Conservation (phyloP, 2,797 vertebrate genomes). For the Enteromius anoplus region DNA sequence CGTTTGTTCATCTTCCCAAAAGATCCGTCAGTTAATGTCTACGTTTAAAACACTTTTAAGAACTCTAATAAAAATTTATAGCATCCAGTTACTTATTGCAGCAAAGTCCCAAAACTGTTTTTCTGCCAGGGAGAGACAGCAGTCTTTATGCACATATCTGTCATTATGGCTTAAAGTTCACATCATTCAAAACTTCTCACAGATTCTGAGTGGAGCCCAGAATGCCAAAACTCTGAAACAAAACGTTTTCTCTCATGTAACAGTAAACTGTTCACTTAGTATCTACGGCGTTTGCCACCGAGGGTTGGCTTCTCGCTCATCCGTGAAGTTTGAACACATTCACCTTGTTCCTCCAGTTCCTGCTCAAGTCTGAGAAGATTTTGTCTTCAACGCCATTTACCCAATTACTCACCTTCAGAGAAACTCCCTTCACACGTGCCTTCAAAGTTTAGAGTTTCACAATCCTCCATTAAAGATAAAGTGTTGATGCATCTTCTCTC, state of each 20-base stretch:
- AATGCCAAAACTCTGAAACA: conserved; percentile 39
- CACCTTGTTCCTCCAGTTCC: conserved; percentile 19
- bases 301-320: conserved; percentile 25
- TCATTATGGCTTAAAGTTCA: conserved; percentile 42
- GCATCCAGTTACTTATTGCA: background rate
- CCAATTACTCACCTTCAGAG: conserved; percentile 12
- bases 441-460: conserved; percentile 1
- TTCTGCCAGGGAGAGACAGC: conserved; percentile 6
- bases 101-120: conserved; percentile 36
- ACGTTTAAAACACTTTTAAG: conserved; percentile 12
- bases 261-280: conserved; percentile 39
- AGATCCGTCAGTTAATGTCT: background rate
- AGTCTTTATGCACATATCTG: conserved; percentile 34
- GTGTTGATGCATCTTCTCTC: background rate
- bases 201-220: conserved; percentile 30
- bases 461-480: conserved; percentile 5
- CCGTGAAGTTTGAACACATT: conserved; percentile 42
- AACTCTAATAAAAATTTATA: background rate
- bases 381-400: conserved; percentile 14
- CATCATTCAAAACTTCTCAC: conserved; percentile 47
- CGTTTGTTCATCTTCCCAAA: background rate
- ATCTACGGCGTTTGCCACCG: background rate
- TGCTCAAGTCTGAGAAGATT: conserved; percentile 20
- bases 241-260: conserved; percentile 45
- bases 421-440: background rate